phyloP scores from a whole-genome alignment of 2,888 invertebrate species.

The Hedychridium roseum region DNA sequence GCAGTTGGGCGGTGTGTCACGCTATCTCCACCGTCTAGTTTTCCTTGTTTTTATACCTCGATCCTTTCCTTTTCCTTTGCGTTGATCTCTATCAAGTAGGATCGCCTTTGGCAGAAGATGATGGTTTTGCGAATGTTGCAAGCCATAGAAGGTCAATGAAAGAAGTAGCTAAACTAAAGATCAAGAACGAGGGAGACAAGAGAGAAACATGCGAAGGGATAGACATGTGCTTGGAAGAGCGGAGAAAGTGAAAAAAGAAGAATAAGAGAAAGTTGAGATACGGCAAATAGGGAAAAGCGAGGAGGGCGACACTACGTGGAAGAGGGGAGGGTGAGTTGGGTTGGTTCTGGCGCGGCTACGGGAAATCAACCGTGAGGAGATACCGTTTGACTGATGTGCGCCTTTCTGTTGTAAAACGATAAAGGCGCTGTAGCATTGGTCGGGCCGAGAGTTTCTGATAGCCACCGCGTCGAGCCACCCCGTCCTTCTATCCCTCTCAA shows the following conservation, averaged over 20 bases:
- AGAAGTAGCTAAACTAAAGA: too few relatives aligned
- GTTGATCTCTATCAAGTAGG: too few relatives aligned
- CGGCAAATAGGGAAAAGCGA: conserved; percentile 14
- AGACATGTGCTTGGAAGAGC: conserved; percentile 11
- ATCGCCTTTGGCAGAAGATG: too few relatives aligned
- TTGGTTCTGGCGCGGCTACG: conserved; percentile 58
- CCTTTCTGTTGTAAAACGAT: conserved; percentile 65
- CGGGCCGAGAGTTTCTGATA: conserved; percentile 61
- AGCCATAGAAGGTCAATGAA: too few relatives aligned
- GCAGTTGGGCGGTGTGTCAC: conserved; percentile 42
- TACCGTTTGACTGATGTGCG: conserved; percentile 65
- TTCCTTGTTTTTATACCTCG: too few relatives aligned
- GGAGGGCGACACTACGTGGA: conserved; percentile 15
- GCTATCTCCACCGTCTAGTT: conserved; percentile 41
- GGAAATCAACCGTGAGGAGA: conserved; percentile 66
- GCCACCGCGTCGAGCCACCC: conserved; percentile 37
- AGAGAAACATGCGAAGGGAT: conserved; percentile 17
- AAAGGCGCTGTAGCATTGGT: conserved; percentile 63
- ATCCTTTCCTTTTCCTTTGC: too few relatives aligned
- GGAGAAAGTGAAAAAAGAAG: conserved; percentile 5
- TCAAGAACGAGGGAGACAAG: conserved; percentile 6
- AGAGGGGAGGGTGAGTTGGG: conserved; percentile 31
- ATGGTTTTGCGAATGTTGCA: too few relatives aligned
- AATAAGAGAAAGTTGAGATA: conserved; percentile 1
- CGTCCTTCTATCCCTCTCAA: conserved; percentile 14